A percentile compares a stretch with the other conserved stretches of the same genome.
These are phyloP conservation scores for Drosophila peninsularis DNA, from an alignment of 2,888 invertebrate species.

Conservation along the genomic window DNA sequence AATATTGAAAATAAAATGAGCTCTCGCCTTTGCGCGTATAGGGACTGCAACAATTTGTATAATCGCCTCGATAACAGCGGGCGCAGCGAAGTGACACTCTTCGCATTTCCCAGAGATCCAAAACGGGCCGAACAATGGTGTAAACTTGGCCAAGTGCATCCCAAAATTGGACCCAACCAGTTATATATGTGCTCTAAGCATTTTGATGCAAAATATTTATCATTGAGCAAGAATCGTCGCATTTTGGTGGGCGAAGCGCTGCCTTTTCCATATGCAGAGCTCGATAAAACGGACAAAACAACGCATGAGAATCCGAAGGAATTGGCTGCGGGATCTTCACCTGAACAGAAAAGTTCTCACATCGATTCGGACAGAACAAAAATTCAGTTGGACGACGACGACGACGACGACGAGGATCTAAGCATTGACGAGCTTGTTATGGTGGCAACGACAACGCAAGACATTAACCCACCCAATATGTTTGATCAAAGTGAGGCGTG, in stretches of 20 bases:
- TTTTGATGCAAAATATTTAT: constrained; percentile 75
- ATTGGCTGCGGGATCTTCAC: constrained; percentile 15
- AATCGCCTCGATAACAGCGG: constrained; percentile 20
- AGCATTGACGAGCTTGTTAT: constrained; percentile 37
- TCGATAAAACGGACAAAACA: not conserved
- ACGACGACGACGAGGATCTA: constrained; percentile 42
- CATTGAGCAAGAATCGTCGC: constrained; percentile 66
- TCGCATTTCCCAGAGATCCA: constrained; percentile 78
- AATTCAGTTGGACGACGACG: constrained; percentile 1
- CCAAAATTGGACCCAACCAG: constrained; percentile 42
- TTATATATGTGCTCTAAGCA: constrained; percentile 80
- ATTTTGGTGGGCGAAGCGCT: constrained; percentile 75
- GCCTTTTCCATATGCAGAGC: constrained; percentile 59
- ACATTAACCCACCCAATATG: not conserved
- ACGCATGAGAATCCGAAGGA: constrained; percentile 5
- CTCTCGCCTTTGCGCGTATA: constrained; percentile 67
- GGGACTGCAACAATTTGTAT: constrained; percentile 62
- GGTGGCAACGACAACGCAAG: constrained; percentile 57
- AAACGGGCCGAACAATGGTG: constrained; percentile 73
- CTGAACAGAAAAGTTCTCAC: constrained; percentile 24
- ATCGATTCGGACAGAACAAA: constrained; percentile 16
- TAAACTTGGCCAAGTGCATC: constrained; percentile 61
- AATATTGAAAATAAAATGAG: constrained; percentile 35
- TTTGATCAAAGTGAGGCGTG: constrained; percentile 3
- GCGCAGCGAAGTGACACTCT: constrained; percentile 61